phyloP scores from a whole-genome alignment of 2,888 invertebrate genomes.

The Erpobdella octoculata region DNA sequence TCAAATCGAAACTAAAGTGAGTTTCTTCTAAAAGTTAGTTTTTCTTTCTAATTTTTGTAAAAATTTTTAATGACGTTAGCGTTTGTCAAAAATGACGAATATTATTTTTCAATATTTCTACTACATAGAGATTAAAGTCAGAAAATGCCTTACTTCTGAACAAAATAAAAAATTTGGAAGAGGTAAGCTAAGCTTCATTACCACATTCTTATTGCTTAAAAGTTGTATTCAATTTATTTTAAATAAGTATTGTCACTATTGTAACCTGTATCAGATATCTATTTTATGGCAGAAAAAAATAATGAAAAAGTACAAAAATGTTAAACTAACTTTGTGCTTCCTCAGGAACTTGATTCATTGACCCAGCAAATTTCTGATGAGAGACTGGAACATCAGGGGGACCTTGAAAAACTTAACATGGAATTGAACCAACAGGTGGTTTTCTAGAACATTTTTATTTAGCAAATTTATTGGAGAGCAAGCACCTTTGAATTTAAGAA shows the following conservation, averaged over 20 bases:
- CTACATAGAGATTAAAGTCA: background rate
- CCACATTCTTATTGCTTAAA: background rate
- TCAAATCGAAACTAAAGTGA: constrained; percentile 2
- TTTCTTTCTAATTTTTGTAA: background rate
- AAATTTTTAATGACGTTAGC: constrained; percentile 6
- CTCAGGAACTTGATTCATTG: too few relatives aligned
- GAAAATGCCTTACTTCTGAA: constrained; percentile 3
- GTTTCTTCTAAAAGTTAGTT: background rate
- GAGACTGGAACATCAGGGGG: too few relatives aligned
- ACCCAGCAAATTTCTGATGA: too few relatives aligned
- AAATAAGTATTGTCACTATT: background rate
- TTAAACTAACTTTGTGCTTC: too few relatives aligned
- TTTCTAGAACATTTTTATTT: too few relatives aligned
- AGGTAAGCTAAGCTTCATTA: background rate
- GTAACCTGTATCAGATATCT: too few relatives aligned
- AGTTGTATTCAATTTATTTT: background rate
- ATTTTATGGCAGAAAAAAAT: too few relatives aligned
- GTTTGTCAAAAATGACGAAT: background rate
- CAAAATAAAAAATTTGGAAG: background rate
- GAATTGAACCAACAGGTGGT: too few relatives aligned
- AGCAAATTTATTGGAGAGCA: too few relatives aligned
- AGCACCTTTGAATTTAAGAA: too few relatives aligned
- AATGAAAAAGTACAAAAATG: too few relatives aligned
- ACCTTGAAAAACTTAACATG: too few relatives aligned
- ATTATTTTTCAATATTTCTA: background rate